Evolutionary conservation across 1,140 invertebrate species (phyloP), one percentile per base, ranked within the genome.

Genomic region (Leptinotarsa texana): DNA sequence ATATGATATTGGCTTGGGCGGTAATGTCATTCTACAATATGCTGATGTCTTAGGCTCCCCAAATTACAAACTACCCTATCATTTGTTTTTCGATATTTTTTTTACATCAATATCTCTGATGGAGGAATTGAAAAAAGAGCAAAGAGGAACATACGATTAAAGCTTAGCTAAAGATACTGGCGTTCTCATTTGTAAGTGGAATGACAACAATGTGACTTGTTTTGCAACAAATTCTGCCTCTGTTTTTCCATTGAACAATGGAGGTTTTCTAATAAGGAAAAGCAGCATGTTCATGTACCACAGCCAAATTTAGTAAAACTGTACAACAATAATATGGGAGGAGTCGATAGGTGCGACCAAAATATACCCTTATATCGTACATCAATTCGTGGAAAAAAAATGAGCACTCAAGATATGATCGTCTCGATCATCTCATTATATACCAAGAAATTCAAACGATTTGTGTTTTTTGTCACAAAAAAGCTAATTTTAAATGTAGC

Each of bases 261-360:
- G 17, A 48, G 74, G 57, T 69, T 63, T 75, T 77, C 74, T 51
- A 63, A 73, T 22, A 78, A 75, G 69, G 74, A 80, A 70, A 80
- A 80, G 33, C 80, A 80, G 67, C 27, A 70, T 67, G 73, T 82
- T 21, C 24, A 75, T 17, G 73, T 83, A 69, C 15, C 73, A 21
- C 80, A 83, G 73, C 82, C 80, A 13, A 68, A 78, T 49, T 24
- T 81, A 5, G 80, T 82, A 24, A 69, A 79, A 24, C 61, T 76
- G 6, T 81, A 79, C 73, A 81, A 83, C 74, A 61, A 76, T 49
- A 76, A 80, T 57, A 82, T 83, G 78, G 80, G 76, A 18, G 80
- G 80, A n/a, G 79, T 82, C 3, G 81, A 83, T 77, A 63, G 80
- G 27, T 62, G 62, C 15, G 81, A 83, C 71, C 77, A 83, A 72